Conservation (phyloP, 1,140 invertebrate species). For the Meloidogyne hapla region DNA sequence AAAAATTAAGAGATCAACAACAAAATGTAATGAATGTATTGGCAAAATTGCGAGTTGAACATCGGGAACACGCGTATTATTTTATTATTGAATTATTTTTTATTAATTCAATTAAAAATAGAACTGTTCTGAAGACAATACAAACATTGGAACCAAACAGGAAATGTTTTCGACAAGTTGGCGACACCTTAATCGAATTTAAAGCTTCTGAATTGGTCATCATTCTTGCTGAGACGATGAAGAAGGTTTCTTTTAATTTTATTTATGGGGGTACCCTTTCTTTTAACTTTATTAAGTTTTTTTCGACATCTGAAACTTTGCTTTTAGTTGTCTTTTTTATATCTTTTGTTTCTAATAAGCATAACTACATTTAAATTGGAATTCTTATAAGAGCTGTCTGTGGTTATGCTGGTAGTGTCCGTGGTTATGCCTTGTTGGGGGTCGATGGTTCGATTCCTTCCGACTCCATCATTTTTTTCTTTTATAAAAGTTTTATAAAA, state of each 20-base stretch:
- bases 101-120: slow-evolving; percentile 22
- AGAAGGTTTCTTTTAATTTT: slow-evolving; percentile 36
- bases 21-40: slow-evolving; percentile 34
- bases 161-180: slow-evolving; percentile 40
- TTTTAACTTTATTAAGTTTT: no score
- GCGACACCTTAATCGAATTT: slow-evolving; percentile 36
- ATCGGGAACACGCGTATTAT: slow-evolving; percentile 39
- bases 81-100: slow-evolving; percentile 26
- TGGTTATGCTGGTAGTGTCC: no score
- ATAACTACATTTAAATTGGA: no score
- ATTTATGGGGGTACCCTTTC: no score
- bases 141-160: slow-evolving; percentile 30
- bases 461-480: no score
- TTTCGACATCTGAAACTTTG: no score
- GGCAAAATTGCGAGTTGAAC: slow-evolving; percentile 25
- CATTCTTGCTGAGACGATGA: slow-evolving; percentile 23
- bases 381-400: no score
- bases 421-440: no score
- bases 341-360: no score
- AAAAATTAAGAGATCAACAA: slow-evolving; percentile 40
- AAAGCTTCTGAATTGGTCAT: slow-evolving; percentile 19
- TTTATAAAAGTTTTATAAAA: no score
- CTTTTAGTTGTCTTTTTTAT: no score
- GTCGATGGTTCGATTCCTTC: no score
- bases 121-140: slow-evolving; percentile 37